A percentile compares a stretch with the other conserved stretches of the same genome.
Conservation (phyloP, 1,140 invertebrate genomes). For the Liolophura sinensis region DNA sequence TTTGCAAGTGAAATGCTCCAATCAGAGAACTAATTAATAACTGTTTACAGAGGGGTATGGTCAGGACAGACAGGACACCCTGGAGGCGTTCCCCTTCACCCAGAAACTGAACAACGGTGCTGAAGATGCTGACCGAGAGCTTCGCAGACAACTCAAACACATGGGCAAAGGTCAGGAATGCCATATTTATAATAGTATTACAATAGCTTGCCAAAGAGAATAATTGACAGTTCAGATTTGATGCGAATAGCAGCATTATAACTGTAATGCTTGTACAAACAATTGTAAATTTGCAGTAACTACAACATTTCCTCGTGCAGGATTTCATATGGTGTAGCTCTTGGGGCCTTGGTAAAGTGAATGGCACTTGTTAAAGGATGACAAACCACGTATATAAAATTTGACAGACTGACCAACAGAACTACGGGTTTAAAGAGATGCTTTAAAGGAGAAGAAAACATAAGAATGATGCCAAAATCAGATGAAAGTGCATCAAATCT, state of each 20-base stretch:
- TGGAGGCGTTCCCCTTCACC: slow-evolving; percentile 57
- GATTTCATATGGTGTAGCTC: slow-evolving; percentile 1
- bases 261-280: not conserved
- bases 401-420: no score
- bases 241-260: not conserved
- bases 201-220: not conserved
- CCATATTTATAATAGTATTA: not conserved
- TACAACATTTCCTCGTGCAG: not conserved
- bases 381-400: no score
- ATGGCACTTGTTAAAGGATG: no score
- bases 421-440: no score
- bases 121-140: slow-evolving; percentile 74
- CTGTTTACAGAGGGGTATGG: slow-evolving; percentile 40
- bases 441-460: no score
- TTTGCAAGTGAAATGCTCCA: not conserved
- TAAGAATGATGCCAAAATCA: no score
- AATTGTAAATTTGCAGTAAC: not conserved
- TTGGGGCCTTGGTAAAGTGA: not conserved
- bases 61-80: slow-evolving; percentile 45
- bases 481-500: no score
- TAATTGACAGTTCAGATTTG: not conserved
- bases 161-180: slow-evolving; percentile 77
- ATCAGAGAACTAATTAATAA: not conserved
- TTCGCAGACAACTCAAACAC: slow-evolving; percentile 80
- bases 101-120: slow-evolving; percentile 56